phyloP scores from a whole-genome alignment of 2,888 invertebrate species.

The Habroteleia sp. region DNA sequence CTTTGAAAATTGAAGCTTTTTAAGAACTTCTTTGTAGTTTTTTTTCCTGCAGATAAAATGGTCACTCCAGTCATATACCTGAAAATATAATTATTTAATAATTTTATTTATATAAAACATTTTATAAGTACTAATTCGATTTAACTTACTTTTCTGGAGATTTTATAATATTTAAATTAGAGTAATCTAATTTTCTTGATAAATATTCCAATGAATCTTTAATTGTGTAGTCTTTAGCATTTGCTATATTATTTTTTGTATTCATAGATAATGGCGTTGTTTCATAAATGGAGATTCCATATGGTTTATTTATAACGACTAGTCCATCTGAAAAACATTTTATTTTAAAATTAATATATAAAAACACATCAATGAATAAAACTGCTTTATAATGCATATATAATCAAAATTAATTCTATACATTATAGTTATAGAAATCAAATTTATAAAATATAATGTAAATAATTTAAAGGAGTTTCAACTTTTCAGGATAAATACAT shows the following conservation, averaged over 20 bases:
- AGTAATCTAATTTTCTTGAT: slow-evolving; percentile 39
- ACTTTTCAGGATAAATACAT: too few relatives aligned
- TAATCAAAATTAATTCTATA: neutral
- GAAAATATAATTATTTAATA: too few relatives aligned
- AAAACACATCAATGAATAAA: too few relatives aligned
- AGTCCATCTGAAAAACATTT: slow-evolving; percentile 58
- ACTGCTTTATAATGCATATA: neutral
- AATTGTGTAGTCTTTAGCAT: slow-evolving; percentile 26
- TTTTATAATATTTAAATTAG: slow-evolving; percentile 35
- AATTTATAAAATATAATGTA: too few relatives aligned
- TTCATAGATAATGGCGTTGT: neutral
- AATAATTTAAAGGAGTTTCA: too few relatives aligned
- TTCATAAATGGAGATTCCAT: slow-evolving; percentile 34
- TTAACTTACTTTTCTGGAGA: slow-evolving; percentile 58
- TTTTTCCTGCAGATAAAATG: slow-evolving; percentile 26
- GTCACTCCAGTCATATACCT: slow-evolving; percentile 61
- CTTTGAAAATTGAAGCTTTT: too few relatives aligned
- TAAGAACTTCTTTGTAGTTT: slow-evolving; percentile 1
- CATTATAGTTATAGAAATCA: too few relatives aligned
- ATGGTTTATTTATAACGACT: slow-evolving; percentile 61
- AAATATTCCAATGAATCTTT: slow-evolving; percentile 36
- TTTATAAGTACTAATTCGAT: neutral
- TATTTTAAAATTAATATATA: neutral
- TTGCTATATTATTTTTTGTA: slow-evolving; percentile 33
- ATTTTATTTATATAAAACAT: neutral